Conservation (phyloP, 35 echinoderm and acorn worm species). For the Ophioderma brevispina region DNA sequence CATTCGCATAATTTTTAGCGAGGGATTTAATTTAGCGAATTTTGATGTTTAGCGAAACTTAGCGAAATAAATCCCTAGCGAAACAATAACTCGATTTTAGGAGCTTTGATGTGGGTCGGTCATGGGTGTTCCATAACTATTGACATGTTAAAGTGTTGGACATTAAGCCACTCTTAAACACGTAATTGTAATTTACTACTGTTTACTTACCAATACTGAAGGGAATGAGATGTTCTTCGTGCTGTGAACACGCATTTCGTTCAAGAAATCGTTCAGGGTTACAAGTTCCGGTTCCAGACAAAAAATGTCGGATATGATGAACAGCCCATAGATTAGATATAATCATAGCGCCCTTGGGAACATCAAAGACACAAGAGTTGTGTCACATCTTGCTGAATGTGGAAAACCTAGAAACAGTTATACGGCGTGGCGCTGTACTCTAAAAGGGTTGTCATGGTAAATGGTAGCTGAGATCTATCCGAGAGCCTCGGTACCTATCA, state of each 20-base stretch:
- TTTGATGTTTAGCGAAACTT: too few relatives aligned
- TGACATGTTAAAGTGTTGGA: too few relatives aligned
- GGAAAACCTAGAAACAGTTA: constrained; percentile 41
- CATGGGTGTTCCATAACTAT: too few relatives aligned
- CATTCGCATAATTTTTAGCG: too few relatives aligned
- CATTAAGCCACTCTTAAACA: too few relatives aligned
- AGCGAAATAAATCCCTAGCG: too few relatives aligned
- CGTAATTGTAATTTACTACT: background rate
- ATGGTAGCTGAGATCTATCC: constrained; percentile 66
- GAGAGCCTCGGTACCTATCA: constrained; percentile 48
- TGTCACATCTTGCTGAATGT: constrained; percentile 22
- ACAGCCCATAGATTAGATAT: constrained; percentile 72
- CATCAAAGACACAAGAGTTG: constrained; percentile 36
- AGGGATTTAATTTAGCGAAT: too few relatives aligned
- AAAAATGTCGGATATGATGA: constrained; percentile 37
- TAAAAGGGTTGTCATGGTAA: constrained; percentile 58
- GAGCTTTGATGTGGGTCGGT: too few relatives aligned
- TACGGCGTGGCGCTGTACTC: constrained; percentile 64
- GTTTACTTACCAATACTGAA: constrained; percentile 62
- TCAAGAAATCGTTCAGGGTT: constrained; percentile 66
- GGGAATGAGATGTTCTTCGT: constrained; percentile 64
- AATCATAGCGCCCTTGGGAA: constrained; percentile 55
- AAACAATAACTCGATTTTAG: too few relatives aligned
- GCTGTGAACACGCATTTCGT: constrained; percentile 29
- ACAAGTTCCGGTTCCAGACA: constrained; percentile 57